A percentile compares a stretch with the other conserved stretches of the same genome.
These are phyloP conservation scores for Toxostoma redivivum DNA, from an alignment of 2,113 vertebrate genomes.

Conservation along the genomic window DNA sequence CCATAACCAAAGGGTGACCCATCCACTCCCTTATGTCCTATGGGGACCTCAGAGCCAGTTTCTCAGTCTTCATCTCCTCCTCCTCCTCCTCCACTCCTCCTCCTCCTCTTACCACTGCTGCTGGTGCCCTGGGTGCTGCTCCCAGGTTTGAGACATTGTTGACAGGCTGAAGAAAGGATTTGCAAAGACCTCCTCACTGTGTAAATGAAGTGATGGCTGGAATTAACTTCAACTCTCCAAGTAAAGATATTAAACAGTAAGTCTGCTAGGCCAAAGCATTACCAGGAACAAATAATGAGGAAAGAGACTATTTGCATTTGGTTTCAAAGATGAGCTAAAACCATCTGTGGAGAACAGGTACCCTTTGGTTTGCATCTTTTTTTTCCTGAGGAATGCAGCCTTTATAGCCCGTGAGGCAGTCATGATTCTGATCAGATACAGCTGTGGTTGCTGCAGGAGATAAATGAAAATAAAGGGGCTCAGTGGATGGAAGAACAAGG, in stretches of 20 bases:
- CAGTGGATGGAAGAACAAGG: neutral
- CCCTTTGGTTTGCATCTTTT: neutral
- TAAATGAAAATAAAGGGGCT: constrained; percentile 19
- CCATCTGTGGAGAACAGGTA: constrained; percentile 30
- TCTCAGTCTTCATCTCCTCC: constrained; percentile 61
- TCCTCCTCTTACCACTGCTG: constrained; percentile 58
- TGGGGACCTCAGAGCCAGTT: constrained; percentile 71
- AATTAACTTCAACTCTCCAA: constrained; percentile 38
- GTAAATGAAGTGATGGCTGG: constrained; percentile 57
- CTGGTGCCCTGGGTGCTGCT: constrained; percentile 42
- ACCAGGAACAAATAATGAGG: constrained; percentile 49
- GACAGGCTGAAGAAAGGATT: constrained; percentile 57
- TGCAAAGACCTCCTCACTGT: constrained; percentile 56
- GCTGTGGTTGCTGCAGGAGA: neutral
- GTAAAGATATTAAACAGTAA: constrained; percentile 4
- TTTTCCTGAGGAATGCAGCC: neutral
- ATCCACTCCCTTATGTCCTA: constrained; percentile 63
- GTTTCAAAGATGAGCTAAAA: constrained; percentile 60
- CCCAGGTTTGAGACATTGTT: constrained; percentile 61
- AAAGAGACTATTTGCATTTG: constrained; percentile 64
- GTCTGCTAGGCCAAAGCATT: constrained; percentile 53
- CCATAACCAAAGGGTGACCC: constrained; percentile 70
- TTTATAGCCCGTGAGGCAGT: neutral
- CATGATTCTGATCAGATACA: neutral
- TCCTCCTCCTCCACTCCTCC: constrained; percentile 50